Evolutionary conservation across 1,140 invertebrate species (phyloP).

Genomic region (Hormaphis cornu): DNA sequence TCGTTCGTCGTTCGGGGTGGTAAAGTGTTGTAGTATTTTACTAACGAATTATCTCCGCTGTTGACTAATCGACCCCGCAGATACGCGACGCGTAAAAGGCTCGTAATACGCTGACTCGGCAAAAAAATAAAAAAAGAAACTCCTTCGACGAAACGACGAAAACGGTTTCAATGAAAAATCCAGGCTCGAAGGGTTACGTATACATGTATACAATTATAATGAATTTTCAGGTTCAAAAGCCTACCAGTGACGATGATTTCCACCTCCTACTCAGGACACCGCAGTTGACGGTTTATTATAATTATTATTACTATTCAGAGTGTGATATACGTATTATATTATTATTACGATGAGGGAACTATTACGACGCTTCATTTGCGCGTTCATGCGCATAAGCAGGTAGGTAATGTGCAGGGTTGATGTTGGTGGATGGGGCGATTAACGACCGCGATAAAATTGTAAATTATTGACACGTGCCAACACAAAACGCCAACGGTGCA

Average conservation of each 20-base stretch:
- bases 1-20: background rate
- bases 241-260: background rate
- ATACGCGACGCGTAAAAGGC: background rate
- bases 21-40: background rate
- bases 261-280: background rate
- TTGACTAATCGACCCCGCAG: background rate
- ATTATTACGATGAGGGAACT: background rate
- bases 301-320: conserved; percentile 2
- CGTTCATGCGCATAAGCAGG: background rate
- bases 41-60: background rate
- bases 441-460: conserved; percentile 1
- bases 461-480: background rate
- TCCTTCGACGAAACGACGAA: conserved; percentile 1
- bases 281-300: background rate
- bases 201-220: background rate
- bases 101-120: background rate
- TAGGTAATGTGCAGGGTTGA: background rate
- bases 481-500: background rate
- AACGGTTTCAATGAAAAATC: background rate
- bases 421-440: background rate
- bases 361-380: background rate
- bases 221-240: background rate
- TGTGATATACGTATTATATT: background rate
- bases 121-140: background rate
- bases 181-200: background rate